Evolutionary conservation across 2,113 vertebrate species (phyloP).

Genomic region (Chitala chitala): DNA sequence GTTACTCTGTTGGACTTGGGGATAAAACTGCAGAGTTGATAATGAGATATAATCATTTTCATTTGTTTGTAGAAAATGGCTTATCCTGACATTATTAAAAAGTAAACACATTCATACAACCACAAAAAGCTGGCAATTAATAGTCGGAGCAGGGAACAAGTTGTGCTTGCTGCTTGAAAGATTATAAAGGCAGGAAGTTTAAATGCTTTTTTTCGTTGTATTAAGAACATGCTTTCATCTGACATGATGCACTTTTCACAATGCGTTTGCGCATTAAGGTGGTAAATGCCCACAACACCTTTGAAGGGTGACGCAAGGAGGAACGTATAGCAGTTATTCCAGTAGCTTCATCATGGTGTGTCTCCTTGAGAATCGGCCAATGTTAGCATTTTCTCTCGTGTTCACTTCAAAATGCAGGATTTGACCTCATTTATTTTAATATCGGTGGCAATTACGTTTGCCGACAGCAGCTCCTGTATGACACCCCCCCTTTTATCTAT

Average conservation of each 20-base stretch:
- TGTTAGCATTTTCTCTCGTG: too few relatives aligned
- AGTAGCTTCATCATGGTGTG: neutral
- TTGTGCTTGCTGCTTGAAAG: neutral
- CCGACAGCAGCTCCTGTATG: neutral
- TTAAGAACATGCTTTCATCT: neutral
- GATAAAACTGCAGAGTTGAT: neutral
- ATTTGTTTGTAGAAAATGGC: neutral
- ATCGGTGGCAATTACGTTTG: too few relatives aligned
- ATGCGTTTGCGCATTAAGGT: neutral
- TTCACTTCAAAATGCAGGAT: too few relatives aligned
- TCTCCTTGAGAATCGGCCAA: neutral
- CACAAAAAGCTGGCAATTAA: too few relatives aligned
- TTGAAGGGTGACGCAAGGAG: neutral
- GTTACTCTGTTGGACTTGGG: neutral
- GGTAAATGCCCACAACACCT: neutral
- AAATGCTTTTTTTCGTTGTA: neutral
- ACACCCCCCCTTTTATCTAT: neutral
- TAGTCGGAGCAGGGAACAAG: neutral
- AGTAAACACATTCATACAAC: neutral
- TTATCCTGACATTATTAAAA: neutral
- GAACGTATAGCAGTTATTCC: conserved; percentile 2
- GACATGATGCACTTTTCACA: neutral
- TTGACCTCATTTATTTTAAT: too few relatives aligned
- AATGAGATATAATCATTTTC: neutral
- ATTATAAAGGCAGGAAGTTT: conserved; percentile 1